Evolutionary conservation across 2,797 vertebrate genomes (phyloP).

Genomic region (Pipistrellus pipistrellus): DNA sequence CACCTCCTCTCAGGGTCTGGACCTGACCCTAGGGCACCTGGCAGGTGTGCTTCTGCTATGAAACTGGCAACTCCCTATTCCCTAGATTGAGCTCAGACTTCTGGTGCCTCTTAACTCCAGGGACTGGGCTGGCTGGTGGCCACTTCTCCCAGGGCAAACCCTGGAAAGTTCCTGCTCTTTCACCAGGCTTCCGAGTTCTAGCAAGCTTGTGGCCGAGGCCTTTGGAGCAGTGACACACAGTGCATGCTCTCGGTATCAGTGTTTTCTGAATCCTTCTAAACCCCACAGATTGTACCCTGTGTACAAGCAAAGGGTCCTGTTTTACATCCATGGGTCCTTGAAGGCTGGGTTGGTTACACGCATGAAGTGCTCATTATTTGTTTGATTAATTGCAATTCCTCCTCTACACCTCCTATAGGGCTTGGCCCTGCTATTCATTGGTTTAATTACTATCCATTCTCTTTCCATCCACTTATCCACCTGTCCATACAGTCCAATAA

Average conservation of each 20-base stretch:
- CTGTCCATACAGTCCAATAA: not conserved
- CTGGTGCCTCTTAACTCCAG: not conserved
- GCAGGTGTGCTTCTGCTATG: not conserved
- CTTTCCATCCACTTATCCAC: not conserved
- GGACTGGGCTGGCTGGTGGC: not conserved
- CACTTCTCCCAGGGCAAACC: not conserved
- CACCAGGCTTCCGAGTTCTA: not conserved
- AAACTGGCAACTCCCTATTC: not conserved
- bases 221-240: not conserved
- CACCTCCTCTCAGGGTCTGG: not conserved
- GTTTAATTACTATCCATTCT: not conserved
- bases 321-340: not conserved
- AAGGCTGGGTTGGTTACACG: not conserved
- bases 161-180: not conserved
- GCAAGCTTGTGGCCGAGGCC: not conserved
- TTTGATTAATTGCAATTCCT: not conserved
- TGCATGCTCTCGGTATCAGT: not conserved
- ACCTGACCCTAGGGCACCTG: not conserved
- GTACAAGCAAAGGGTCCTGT: not conserved
- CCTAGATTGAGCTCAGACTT: not conserved
- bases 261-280: constrained; percentile 25
- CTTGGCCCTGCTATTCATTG: not conserved
- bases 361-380: not conserved
- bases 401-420: not conserved
- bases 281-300: not conserved